Evolutionary conservation across 2,888 invertebrate species (phyloP).

Genomic region (Drosophila siamana): DNA sequence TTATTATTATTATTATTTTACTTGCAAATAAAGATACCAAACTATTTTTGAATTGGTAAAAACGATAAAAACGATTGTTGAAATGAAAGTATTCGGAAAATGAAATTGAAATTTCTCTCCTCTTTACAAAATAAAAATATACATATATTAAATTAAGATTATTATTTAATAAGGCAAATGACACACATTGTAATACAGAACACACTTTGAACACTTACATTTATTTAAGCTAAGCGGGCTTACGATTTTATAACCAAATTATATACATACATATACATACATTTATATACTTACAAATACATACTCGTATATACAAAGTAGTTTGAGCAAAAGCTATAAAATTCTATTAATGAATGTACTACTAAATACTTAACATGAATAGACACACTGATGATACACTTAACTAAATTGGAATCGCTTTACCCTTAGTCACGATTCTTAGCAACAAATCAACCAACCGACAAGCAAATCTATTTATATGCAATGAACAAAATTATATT

Average conservation of each 20-base stretch:
- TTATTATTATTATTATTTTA: constrained; percentile 37
- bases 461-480: constrained; percentile 62
- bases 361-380: constrained; percentile 35
- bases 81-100: constrained; percentile 69
- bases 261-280: constrained; percentile 45
- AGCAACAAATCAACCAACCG: constrained; percentile 34
- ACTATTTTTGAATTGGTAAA: constrained; percentile 65
- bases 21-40: constrained; percentile 41
- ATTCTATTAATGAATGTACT: constrained; percentile 49
- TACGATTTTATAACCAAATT: constrained; percentile 66
- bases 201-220: constrained; percentile 4
- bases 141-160: constrained; percentile 29
- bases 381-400: constrained; percentile 27
- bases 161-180: constrained; percentile 50
- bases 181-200: constrained; percentile 53
- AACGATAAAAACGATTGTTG: constrained; percentile 43
- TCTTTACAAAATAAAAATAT: constrained; percentile 50
- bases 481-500: constrained; percentile 59
- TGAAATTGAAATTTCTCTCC: constrained; percentile 70
- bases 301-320: constrained; percentile 58
- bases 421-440: constrained; percentile 48
- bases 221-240: constrained; percentile 65
- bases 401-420: constrained; percentile 51
- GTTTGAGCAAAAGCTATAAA: constrained; percentile 37
- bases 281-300: constrained; percentile 45